These are phyloP conservation scores for Lagocephalus sceleratus DNA, from an alignment of 2,797 vertebrate species.

Conservation along the genomic window DNA sequence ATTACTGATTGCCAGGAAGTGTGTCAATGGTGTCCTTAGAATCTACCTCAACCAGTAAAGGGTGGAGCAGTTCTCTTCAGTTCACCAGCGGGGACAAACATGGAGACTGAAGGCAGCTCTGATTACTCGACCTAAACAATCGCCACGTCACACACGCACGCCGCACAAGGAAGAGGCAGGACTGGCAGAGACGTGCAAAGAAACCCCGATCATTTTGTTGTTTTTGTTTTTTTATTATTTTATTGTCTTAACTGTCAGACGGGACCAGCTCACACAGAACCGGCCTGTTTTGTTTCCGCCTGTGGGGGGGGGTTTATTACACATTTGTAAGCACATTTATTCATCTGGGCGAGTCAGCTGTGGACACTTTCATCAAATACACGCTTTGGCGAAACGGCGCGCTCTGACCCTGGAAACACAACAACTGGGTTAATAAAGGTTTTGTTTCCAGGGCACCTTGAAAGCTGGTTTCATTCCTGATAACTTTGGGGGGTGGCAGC, in stretches of 20 bases:
- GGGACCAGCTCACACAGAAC: conserved; percentile 22
- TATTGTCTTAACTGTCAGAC: conserved; percentile 6
- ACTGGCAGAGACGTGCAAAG: conserved; percentile 6
- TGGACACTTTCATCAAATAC: conserved; percentile 20
- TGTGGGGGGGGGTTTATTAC: conserved; percentile 4
- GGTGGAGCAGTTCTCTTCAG: conserved; percentile 35
- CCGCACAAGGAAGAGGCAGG: not conserved
- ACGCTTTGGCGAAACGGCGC: conserved; percentile 22
- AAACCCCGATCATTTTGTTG: not conserved
- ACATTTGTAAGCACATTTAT: conserved; percentile 1
- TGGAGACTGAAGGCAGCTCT: conserved; percentile 47
- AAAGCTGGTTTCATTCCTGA: conserved; percentile 36
- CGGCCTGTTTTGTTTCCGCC: conserved; percentile 30
- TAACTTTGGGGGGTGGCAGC: conserved; percentile 5
- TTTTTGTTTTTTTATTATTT: not conserved
- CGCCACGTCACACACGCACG: conserved; percentile 35
- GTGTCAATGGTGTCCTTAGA: conserved; percentile 21
- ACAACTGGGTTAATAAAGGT: conserved; percentile 45
- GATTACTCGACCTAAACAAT: conserved; percentile 53
- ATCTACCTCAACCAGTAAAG: conserved; percentile 26
- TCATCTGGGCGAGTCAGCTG: conserved; percentile 9
- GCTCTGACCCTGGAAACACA: conserved; percentile 20
- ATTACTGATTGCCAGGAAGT: conserved; percentile 18
- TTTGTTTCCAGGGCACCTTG: conserved; percentile 31
- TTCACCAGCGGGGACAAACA: conserved; percentile 33